Evolutionary conservation across 2,888 invertebrate species (phyloP), one percentile per base, ranked within the genome.

Genomic region (Hecatera dysodea): DNA sequence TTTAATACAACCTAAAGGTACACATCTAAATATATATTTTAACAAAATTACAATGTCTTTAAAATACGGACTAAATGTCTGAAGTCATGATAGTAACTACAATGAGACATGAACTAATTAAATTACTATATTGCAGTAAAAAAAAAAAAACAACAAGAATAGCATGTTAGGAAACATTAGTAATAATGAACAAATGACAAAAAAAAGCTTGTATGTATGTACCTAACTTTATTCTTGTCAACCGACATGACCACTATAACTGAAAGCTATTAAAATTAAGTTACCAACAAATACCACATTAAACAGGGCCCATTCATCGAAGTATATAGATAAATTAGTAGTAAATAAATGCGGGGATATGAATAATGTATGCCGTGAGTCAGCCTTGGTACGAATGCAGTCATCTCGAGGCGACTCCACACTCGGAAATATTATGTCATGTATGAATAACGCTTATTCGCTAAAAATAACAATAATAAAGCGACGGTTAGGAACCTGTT

Each of bases 331-430:
- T 78, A 81, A 72, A 84, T 79, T 60, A 72, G 52, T 73, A 73
- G 56, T 74, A 80, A 77, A 86, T 81, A 76, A 72, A 78, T 60
- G 67, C 80, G 78, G 70, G 75, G 67, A 42, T 46, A 84, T 88
- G 83, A 89, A 90, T 90, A 81, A 90, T 89, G 86, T 86, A 88
- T 85, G 67, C 29, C 74, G 78, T 90, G 90, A 89, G 81, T 90
- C 89, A 90, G 86, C 88, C 88, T 89, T 89, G 86, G 80, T 75
- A 82, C 63, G 57, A 83, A 86, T 90, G 89, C 85, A 89, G 88
- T 90, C 89, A 90, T 90, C 89, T 90, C 87, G 86, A 78, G 70
- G 71, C 71, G 50, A 12, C 61, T n/a, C 66, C 62, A 62, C 67
- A 65, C 69, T 77, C 61, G 65, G 66, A 67, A 74, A 83, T 70